phyloP scores from a whole-genome alignment of 2,797 vertebrate genomes.

The Lutjanus argentimaculatus region DNA sequence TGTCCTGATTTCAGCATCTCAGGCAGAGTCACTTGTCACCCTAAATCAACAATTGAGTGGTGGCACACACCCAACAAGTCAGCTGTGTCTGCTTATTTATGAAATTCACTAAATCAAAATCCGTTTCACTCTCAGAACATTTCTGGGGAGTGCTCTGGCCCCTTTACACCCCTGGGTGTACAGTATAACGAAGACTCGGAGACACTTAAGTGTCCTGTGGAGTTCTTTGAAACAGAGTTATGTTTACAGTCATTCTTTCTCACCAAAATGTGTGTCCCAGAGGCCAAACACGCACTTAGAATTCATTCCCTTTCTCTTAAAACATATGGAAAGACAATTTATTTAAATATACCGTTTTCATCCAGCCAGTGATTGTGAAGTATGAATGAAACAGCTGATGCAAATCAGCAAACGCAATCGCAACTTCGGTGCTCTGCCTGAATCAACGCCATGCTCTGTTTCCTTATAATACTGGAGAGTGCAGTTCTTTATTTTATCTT shows the following conservation, averaged over 20 bases:
- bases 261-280: background rate
- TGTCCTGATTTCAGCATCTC: background rate
- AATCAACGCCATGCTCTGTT: background rate
- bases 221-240: background rate
- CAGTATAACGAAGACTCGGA: background rate
- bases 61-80: background rate
- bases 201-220: background rate
- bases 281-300: background rate
- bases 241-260: background rate
- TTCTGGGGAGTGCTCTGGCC: background rate
- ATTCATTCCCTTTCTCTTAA: background rate
- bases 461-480: background rate
- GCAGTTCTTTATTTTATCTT: background rate
- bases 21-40: background rate
- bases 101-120: background rate
- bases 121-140: background rate
- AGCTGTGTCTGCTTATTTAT: background rate
- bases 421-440: background rate
- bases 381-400: constrained; percentile 1
- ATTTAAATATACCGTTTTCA: background rate
- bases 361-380: background rate
- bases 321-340: background rate
- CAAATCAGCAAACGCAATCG: background rate
- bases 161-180: background rate
- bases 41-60: background rate